Conservation (phyloP, 1,140 invertebrate genomes). For the Drosophila albomicans region DNA sequence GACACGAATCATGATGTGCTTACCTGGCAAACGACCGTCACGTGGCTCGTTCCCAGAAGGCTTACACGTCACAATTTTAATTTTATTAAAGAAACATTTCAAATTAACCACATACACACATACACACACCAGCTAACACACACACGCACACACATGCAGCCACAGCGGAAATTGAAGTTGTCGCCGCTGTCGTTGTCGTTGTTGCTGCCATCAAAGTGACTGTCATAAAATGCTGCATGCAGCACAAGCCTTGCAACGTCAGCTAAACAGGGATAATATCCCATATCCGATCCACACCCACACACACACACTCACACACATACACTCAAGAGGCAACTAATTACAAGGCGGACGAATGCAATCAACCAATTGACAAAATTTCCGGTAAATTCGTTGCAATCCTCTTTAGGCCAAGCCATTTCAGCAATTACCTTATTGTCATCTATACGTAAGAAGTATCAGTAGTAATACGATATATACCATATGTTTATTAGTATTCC, state of each 20-base stretch:
- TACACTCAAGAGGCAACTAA: background rate
- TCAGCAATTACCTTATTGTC: background rate
- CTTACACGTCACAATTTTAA: constrained; percentile 84
- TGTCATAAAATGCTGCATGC: constrained; percentile 63
- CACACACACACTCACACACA: constrained; percentile 2
- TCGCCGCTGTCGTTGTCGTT: constrained; percentile 44
- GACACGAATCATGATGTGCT: constrained; percentile 84
- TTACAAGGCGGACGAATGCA: constrained; percentile 13
- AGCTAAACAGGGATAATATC: constrained; percentile 53
- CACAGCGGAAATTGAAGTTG: constrained; percentile 68
- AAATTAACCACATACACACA: constrained; percentile 71
- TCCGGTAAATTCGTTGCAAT: constrained; percentile 7
- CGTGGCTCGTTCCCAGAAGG: constrained; percentile 84
- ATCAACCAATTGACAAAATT: constrained; percentile 28
- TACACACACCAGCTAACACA: background rate
- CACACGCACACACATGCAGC: constrained; percentile 22
- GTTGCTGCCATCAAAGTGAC: constrained; percentile 59
- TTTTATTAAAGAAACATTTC: constrained; percentile 85
- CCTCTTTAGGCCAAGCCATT: constrained; percentile 2
- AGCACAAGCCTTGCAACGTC: constrained; percentile 18
- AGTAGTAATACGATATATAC: too few relatives aligned
- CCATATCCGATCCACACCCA: constrained; percentile 33
- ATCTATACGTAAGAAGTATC: background rate
- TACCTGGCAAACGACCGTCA: constrained; percentile 85
- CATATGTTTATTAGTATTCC: background rate